Evolutionary conservation across 2,888 invertebrate genomes (phyloP).

Genomic region (Dilophus febrilis): DNA sequence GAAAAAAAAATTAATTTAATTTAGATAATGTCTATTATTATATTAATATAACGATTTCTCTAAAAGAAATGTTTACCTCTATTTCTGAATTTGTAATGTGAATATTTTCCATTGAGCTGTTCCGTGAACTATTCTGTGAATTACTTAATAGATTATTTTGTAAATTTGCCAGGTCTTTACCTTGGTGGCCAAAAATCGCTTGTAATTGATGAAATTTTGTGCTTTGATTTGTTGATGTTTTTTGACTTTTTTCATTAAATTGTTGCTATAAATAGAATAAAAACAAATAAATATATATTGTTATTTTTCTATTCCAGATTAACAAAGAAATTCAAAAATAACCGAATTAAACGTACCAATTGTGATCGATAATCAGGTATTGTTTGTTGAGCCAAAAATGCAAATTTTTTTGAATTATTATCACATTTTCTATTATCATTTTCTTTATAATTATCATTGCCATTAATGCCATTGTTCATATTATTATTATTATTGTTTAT

Average conservation of each 20-base stretch:
- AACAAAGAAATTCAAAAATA: constrained; percentile 5
- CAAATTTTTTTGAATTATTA: constrained; percentile 73
- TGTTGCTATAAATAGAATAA: constrained; percentile 15
- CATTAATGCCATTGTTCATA: not conserved
- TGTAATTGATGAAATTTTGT: constrained; percentile 69
- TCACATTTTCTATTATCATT: constrained; percentile 22
- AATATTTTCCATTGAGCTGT: constrained; percentile 13
- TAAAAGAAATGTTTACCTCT: constrained; percentile 9
- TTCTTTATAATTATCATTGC: constrained; percentile 6
- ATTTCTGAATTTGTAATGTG: constrained; percentile 12
- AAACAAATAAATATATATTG: constrained; percentile 5
- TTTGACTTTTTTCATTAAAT: constrained; percentile 50
- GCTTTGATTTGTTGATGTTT: constrained; percentile 58
- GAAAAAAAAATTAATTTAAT: constrained; percentile 5
- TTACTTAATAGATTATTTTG: constrained; percentile 12
- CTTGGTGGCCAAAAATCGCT: constrained; percentile 50
- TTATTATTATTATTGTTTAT: constrained; percentile 1
- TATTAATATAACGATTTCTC: not conserved
- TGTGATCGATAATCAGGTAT: constrained; percentile 71
- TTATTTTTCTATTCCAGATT: constrained; percentile 4
- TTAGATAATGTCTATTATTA: not conserved
- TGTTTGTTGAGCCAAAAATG: constrained; percentile 70
- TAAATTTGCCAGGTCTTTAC: constrained; percentile 24
- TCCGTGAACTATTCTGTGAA: constrained; percentile 10
- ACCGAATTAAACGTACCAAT: constrained; percentile 35